These are phyloP conservation scores for Lampris incognitus DNA, from an alignment of 2,113 vertebrate species.

Conservation along the genomic window DNA sequence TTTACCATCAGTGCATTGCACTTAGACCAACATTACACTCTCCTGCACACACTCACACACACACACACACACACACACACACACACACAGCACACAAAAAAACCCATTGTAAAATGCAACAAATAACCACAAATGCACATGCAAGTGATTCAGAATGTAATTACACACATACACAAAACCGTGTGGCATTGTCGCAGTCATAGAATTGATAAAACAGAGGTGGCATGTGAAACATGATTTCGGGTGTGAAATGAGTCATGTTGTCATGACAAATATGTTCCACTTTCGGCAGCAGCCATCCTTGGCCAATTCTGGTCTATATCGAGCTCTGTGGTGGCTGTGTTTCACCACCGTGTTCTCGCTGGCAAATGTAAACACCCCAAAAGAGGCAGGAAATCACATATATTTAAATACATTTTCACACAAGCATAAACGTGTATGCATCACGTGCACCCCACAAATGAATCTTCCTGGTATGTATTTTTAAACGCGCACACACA, in stretches of 20 bases:
- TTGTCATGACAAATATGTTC: slow-evolving; percentile 6
- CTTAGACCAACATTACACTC: neutral
- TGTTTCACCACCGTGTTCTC: too few species aligned
- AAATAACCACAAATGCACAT: neutral
- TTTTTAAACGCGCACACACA: neutral
- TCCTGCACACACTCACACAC: neutral
- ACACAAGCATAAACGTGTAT: too few species aligned
- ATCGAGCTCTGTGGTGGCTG: neutral
- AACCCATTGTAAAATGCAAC: too few species aligned
- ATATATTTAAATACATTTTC: too few species aligned
- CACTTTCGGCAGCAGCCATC: slow-evolving; percentile 21
- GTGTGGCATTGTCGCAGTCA: neutral
- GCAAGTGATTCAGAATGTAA: neutral
- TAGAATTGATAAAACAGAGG: neutral
- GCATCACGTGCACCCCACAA: too few species aligned
- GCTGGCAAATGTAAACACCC: too few species aligned
- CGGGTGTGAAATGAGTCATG: neutral
- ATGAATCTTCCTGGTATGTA: too few species aligned
- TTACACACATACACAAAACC: neutral
- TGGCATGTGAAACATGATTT: neutral
- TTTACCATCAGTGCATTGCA: neutral
- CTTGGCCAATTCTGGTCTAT: slow-evolving; percentile 29
- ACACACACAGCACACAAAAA: neutral
- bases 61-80: neutral
- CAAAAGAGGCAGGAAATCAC: too few species aligned